A percentile compares a stretch with the other conserved stretches of the same genome.
These are phyloP conservation scores for Xiphorhynchus elegans DNA, from an alignment of 2,113 vertebrate species.

Conservation along the genomic window DNA sequence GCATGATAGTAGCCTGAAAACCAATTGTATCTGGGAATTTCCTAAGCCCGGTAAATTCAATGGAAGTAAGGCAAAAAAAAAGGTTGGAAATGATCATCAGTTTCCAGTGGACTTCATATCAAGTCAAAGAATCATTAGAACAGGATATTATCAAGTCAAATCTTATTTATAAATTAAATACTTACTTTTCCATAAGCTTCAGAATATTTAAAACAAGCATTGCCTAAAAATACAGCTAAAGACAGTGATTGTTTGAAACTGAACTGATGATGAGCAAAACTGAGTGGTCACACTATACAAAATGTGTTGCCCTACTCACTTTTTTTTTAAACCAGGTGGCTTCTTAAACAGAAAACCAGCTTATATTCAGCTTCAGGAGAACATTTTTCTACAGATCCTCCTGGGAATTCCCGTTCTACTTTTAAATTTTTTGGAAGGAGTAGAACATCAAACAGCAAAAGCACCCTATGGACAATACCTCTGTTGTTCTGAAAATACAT, in stretches of 20 bases:
- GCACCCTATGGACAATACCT: neutral
- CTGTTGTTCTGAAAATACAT: neutral
- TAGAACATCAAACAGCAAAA: neutral
- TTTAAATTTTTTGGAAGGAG: neutral
- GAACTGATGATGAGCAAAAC: neutral
- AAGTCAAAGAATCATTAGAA: neutral
- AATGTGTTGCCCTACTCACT: neutral
- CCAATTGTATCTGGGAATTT: neutral
- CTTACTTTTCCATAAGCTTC: neutral
- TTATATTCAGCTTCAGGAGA: neutral
- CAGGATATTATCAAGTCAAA: neutral
- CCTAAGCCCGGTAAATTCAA: neutral
- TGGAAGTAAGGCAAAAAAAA: neutral
- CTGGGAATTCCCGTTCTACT: neutral
- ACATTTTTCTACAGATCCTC: neutral
- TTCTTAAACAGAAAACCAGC: neutral
- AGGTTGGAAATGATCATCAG: neutral
- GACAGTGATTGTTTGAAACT: neutral
- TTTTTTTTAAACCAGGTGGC: neutral
- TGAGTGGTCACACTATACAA: neutral
- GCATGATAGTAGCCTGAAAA: neutral
- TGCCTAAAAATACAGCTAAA: neutral
- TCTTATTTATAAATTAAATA: neutral
- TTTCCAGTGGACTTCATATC: neutral
- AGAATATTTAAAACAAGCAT: neutral